Evolutionary conservation across 2,888 invertebrate species (phyloP), one percentile per base, ranked within the genome.

Genomic region (Thereva unica): DNA sequence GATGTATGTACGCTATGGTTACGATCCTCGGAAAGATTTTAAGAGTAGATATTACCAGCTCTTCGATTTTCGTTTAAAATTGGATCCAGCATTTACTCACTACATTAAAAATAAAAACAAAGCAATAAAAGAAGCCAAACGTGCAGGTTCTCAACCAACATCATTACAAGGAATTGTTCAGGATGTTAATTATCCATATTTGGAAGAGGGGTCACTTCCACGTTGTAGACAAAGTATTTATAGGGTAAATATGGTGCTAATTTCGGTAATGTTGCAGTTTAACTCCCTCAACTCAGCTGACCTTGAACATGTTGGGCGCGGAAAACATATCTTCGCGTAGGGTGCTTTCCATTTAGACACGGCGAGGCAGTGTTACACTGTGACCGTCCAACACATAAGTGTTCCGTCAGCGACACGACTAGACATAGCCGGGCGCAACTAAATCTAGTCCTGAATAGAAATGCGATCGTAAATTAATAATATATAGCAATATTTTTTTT

Each of bases 1-100:
- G 63, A 85, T 93, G 77, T 99, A 97, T 93, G 89, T 94, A 1
- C 87, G 85, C 73, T 89, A 90, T 75, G 97, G 97, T 0, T 97
- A 93, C 76, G 96, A 99, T 82, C 97, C 98, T 0, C 84, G 93
- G 37, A 89, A 87, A 72, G 88, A 93, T 70, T 88, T 90, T 4
- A 82, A 83, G 2, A 85, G 95, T 1, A 88, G 93, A 72, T 86
- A 87, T 63, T 97, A 93, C 78, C 98, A 99, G 82, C 90, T 90
- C 3, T 83, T 97, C 68, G 96, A 97, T 80, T 94, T 91, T 77
- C 84, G 93, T 72, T 66, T 81, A n/a, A 74, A 81, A 4, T 78
- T 76, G 56, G 75, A 76, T 8, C 76, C 78, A 0, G 80, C 78
- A 2, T 75, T 81, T 66, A 76, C 77, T 0, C 77, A 78, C 23